phyloP scores from a whole-genome alignment of 30 jellyfish, hydroid and myxozoan genomes.

The Rhopilema esculentum region DNA sequence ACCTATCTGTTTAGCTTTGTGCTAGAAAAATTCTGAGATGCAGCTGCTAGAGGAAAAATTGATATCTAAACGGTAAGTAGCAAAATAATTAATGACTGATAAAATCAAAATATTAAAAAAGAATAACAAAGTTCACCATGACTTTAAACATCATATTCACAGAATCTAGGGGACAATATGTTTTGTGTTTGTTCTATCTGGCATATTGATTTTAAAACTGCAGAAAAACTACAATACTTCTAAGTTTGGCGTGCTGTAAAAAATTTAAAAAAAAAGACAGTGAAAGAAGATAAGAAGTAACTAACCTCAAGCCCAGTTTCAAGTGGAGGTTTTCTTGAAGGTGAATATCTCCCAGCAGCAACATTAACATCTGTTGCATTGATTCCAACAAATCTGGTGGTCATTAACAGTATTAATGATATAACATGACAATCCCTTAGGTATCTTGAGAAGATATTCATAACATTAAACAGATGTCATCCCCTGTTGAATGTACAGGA shows the following conservation, averaged over 20 bases:
- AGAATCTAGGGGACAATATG: too few relatives aligned
- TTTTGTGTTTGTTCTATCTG: too few relatives aligned
- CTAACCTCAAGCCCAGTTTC: constrained; percentile 87
- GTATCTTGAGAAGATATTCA: not conserved
- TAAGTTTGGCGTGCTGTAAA: not conserved
- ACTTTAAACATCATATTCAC: too few relatives aligned
- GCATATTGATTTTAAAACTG: too few relatives aligned
- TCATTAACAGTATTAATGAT: not conserved
- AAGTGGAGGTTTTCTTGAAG: constrained; percentile 69
- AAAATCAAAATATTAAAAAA: too few relatives aligned
- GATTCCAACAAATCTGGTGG: constrained; percentile 81
- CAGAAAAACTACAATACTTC: too few relatives aligned
- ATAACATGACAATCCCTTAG: not conserved
- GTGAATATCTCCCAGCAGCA: constrained; percentile 89
- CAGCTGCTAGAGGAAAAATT: too few relatives aligned
- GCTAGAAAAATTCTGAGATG: too few relatives aligned
- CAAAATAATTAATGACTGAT: too few relatives aligned
- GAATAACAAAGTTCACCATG: too few relatives aligned
- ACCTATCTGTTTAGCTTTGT: too few relatives aligned
- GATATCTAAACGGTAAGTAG: too few relatives aligned
- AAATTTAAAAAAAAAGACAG: not conserved
- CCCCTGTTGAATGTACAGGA: not conserved
- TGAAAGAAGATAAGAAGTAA: not conserved
- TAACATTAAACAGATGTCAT: not conserved
- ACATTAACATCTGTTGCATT: constrained; percentile 94